These are phyloP conservation scores for Akabosia matsudoensis DNA, from an alignment of 1,140 invertebrate species.

Conservation along the genomic window DNA sequence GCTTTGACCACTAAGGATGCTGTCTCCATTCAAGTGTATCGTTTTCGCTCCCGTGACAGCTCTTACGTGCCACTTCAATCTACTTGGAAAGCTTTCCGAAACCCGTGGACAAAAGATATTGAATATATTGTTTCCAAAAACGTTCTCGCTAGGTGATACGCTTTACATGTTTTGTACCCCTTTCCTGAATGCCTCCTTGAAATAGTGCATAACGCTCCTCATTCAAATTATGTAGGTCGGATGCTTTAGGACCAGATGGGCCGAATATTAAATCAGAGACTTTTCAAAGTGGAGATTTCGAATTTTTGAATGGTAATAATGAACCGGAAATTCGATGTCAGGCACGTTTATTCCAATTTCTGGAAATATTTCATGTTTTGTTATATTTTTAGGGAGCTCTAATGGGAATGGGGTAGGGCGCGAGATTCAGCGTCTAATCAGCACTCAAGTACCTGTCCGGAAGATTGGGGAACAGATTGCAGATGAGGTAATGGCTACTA, in stretches of 20 bases:
- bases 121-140: conserved; percentile 85
- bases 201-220: neutral
- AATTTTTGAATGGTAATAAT: conserved; percentile 6
- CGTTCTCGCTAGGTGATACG: conserved; percentile 51
- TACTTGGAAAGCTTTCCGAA: conserved; percentile 80
- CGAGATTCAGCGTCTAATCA: conserved; percentile 67
- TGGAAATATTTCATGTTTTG: no score
- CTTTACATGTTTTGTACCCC: no score
- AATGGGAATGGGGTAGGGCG: conserved; percentile 48
- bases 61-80: conserved; percentile 70
- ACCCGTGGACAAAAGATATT: conserved; percentile 88
- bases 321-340: no score
- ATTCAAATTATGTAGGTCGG: neutral
- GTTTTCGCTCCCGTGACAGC: conserved; percentile 74
- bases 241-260: neutral
- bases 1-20: conserved; percentile 65
- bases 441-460: conserved; percentile 70
- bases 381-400: neutral
- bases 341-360: no score
- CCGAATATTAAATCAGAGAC: neutral
- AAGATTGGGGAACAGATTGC: conserved; percentile 76
- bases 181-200: neutral
- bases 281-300: conserved; percentile 10
- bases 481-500: conserved; percentile 57
- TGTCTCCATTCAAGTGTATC: conserved; percentile 63